Evolutionary conservation across 2,888 invertebrate genomes (phyloP).

Genomic region (Syrphus vitripennis): DNA sequence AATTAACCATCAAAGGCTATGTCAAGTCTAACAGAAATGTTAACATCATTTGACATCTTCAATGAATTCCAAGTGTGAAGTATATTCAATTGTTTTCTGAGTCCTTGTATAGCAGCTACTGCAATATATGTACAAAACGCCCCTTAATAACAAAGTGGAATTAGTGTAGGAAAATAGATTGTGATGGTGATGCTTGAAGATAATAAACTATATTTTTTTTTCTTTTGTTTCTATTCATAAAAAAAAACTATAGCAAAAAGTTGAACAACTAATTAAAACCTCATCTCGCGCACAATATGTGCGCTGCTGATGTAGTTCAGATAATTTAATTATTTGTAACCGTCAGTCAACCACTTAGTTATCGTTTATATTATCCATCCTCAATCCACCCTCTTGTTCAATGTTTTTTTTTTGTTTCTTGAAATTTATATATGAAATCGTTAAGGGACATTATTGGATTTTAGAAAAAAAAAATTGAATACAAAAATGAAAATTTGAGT

Average conservation of each 20-base stretch:
- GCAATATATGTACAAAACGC: background rate
- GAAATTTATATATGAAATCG: background rate
- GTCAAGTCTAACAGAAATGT: slow-evolving; percentile 1
- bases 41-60: background rate
- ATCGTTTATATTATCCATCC: slow-evolving; percentile 19
- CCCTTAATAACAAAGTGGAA: background rate
- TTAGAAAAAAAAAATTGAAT: background rate
- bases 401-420: background rate
- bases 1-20: background rate
- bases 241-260: background rate
- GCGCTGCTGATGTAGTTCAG: slow-evolving; percentile 33
- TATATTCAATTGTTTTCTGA: background rate
- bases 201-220: background rate
- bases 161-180: background rate
- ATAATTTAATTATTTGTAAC: slow-evolving; percentile 65
- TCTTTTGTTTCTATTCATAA: background rate
- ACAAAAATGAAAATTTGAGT: too few species aligned
- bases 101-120: background rate
- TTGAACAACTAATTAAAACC: slow-evolving; percentile 61
- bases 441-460: background rate
- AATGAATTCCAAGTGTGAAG: too few species aligned
- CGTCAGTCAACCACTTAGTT: slow-evolving; percentile 28
- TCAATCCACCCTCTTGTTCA: slow-evolving; percentile 35
- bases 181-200: background rate
- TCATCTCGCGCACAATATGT: slow-evolving; percentile 51